Percentiles rank a stretch among this genome's conserved stretches.
These are phyloP conservation scores for Tholera decimalis DNA, from an alignment of 2,888 invertebrate species.

Conservation along the genomic window DNA sequence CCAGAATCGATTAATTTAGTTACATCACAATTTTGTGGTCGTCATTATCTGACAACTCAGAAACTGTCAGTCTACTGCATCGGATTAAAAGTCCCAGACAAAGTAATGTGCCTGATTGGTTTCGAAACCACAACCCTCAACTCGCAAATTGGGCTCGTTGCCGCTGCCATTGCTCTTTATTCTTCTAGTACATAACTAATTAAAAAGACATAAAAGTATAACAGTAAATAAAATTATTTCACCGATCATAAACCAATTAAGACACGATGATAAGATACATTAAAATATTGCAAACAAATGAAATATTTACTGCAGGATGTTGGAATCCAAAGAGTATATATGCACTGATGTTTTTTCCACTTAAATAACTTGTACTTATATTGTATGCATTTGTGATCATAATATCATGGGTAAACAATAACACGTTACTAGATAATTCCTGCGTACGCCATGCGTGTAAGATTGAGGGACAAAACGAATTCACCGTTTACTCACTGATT, in stretches of 20 bases:
- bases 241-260: slow-evolving; percentile 16
- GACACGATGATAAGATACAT: slow-evolving; percentile 50
- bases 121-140: too few relatives aligned
- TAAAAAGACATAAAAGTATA: background rate
- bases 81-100: too few relatives aligned
- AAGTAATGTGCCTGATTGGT: too few relatives aligned
- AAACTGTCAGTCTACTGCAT: too few relatives aligned
- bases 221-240: slow-evolving; percentile 6
- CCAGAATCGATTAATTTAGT: too few relatives aligned
- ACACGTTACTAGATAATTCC: slow-evolving; percentile 24
- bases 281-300: slow-evolving; percentile 27
- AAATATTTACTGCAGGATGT: slow-evolving; percentile 35
- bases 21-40: too few relatives aligned
- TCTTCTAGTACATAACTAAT: background rate
- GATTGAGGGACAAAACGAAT: slow-evolving; percentile 57
- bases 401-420: slow-evolving; percentile 25
- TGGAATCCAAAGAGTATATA: slow-evolving; percentile 28
- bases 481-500: slow-evolving; percentile 41
- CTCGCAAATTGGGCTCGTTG: too few relatives aligned
- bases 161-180: too few relatives aligned
- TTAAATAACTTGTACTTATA: slow-evolving; percentile 19
- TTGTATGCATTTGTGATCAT: slow-evolving; percentile 9
- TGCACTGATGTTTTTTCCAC: slow-evolving; percentile 19
- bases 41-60: too few relatives aligned
- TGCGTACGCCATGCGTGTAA: slow-evolving; percentile 34